A percentile compares a stretch with the other conserved stretches of the same genome.
These are phyloP conservation scores for Cephus runcator DNA, from an alignment of 2,888 invertebrate genomes.

Conservation along the genomic window DNA sequence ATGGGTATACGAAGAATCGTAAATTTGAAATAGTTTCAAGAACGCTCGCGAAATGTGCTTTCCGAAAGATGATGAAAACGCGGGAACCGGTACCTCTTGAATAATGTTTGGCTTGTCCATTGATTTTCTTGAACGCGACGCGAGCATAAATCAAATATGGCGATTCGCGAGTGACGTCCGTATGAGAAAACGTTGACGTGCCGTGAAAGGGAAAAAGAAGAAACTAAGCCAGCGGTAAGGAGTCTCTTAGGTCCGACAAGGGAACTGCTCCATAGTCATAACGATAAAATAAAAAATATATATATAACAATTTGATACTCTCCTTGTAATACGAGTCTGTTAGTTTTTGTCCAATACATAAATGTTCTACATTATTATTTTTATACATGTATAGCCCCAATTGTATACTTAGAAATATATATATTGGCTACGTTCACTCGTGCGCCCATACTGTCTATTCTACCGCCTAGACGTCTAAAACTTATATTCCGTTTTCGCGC, in stretches of 20 bases:
- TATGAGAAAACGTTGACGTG: not conserved
- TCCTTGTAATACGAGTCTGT: slow-evolving; percentile 12
- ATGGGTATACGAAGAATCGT: no score
- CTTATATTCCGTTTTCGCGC: not conserved
- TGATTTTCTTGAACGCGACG: not conserved
- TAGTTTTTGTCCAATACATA: slow-evolving; percentile 12
- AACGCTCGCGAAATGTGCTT: no score
- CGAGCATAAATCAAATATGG: slow-evolving; percentile 6
- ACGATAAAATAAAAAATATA: slow-evolving; percentile 6
- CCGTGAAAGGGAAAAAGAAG: slow-evolving; percentile 15
- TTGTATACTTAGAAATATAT: slow-evolving; percentile 14
- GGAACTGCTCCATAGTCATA: slow-evolving; percentile 3
- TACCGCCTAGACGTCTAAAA: not conserved
- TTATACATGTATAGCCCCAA: slow-evolving; percentile 14
- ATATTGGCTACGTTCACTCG: slow-evolving; percentile 2
- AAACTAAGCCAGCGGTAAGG: slow-evolving; percentile 23
- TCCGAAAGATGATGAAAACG: not conserved
- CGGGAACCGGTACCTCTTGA: not conserved
- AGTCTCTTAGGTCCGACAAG: slow-evolving; percentile 14
- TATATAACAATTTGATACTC: slow-evolving; percentile 10
- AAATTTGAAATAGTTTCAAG: no score
- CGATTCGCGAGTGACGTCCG: slow-evolving; percentile 4
- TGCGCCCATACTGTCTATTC: not conserved
- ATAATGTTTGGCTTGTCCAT: not conserved
- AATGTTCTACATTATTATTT: not conserved